Evolutionary conservation across 1,140 invertebrate species (phyloP).

Genomic region (Pentalonia nigronervosa): DNA sequence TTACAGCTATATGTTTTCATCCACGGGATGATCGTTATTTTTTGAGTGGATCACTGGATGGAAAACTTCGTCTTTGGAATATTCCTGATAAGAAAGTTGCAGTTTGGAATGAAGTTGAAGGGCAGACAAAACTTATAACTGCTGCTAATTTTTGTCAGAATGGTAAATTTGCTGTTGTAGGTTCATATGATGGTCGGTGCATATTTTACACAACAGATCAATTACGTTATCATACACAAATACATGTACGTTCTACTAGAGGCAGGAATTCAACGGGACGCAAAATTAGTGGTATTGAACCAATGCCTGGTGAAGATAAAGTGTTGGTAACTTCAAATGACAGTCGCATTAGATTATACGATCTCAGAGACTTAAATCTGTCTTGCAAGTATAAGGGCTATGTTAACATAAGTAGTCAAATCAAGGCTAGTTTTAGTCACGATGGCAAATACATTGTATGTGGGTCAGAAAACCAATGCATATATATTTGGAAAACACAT

Average conservation of each 20-base stretch:
- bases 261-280: constrained; percentile 93
- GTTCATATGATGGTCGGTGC: constrained; percentile 97
- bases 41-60: constrained; percentile 92
- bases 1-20: constrained; percentile 98
- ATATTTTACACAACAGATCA: constrained; percentile 99
- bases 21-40: constrained; percentile 96
- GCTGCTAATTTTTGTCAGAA: constrained; percentile 98
- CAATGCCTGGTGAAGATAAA: constrained; percentile 95
- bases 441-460: constrained; percentile 97
- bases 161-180: constrained; percentile 97
- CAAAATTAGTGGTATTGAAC: constrained; percentile 97
- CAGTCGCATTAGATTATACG: constrained; percentile 94
- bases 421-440: constrained; percentile 95
- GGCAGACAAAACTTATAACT: constrained; percentile 93
- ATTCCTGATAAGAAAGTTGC: constrained; percentile 98
- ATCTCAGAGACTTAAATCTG: constrained; percentile 92
- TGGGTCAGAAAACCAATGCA: constrained; percentile 97
- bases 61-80: constrained; percentile 97
- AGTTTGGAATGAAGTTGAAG: constrained; percentile 96
- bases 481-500: constrained; percentile 96
- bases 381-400: constrained; percentile 98
- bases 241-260: constrained; percentile 91
- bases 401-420: constrained; percentile 95
- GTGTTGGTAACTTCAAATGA: constrained; percentile 98
- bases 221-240: constrained; percentile 97